Percentiles rank a stretch among this genome's conserved stretches.
These are phyloP conservation scores for Stictocephala bisonia DNA, from an alignment of 2,888 invertebrate genomes.

Conservation along the genomic window DNA sequence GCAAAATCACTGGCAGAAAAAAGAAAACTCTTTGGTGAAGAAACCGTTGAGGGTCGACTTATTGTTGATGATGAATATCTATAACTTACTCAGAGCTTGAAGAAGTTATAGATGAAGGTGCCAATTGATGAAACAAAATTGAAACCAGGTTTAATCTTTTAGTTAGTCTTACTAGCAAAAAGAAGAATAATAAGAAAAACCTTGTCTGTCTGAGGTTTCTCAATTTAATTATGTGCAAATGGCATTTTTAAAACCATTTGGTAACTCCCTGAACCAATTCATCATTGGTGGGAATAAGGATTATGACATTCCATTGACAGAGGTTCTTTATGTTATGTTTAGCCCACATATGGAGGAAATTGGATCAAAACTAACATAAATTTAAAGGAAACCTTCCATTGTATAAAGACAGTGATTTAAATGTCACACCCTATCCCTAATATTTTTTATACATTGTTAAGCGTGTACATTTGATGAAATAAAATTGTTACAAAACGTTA, in stretches of 20 bases:
- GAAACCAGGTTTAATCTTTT: constrained; percentile 3
- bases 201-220: background rate
- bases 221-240: background rate
- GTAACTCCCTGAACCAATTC: background rate
- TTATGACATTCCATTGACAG: background rate
- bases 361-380: too few species aligned
- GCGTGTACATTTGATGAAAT: too few species aligned
- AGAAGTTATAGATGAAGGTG: background rate
- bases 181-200: background rate
- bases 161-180: background rate
- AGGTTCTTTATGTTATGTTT: background rate
- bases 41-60: background rate
- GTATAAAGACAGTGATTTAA: too few species aligned
- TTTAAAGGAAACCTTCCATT: too few species aligned
- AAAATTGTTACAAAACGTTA: too few species aligned
- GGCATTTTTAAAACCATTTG: background rate
- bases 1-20: background rate
- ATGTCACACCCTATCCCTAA: too few species aligned
- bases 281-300: constrained; percentile 4
- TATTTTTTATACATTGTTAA: too few species aligned
- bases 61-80: background rate
- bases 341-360: constrained; percentile 3
- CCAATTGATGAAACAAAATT: background rate
- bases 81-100: background rate
- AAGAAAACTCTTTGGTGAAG: background rate